Conservation (phyloP, 2,113 vertebrate genomes). For the Oreocharis arfaki region DNA sequence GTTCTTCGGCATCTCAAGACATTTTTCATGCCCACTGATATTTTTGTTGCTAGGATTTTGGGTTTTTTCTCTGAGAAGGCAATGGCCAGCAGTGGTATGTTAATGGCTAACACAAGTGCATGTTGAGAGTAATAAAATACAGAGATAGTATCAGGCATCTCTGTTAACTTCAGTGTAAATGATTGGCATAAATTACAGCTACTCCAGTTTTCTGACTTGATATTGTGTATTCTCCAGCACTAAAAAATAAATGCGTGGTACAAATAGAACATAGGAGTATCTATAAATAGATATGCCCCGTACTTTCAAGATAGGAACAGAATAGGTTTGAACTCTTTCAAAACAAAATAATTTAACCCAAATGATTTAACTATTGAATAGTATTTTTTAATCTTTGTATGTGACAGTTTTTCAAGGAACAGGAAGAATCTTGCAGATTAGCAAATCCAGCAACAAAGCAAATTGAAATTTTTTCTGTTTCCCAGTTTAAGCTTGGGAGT, state of each 20-base stretch:
- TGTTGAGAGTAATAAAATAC: not conserved
- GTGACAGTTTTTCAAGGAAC: not conserved
- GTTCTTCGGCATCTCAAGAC: not conserved
- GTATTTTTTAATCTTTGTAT: not conserved
- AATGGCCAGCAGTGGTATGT: not conserved
- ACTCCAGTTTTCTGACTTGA: not conserved
- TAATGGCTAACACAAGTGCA: slow-evolving; percentile 14
- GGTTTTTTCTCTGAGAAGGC: not conserved
- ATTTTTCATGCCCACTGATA: slow-evolving; percentile 1
- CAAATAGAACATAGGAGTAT: not conserved
- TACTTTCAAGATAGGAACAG: not conserved
- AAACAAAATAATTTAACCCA: too few species aligned
- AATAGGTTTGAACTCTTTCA: not conserved
- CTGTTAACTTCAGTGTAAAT: not conserved
- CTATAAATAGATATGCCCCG: not conserved
- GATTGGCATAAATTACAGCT: not conserved
- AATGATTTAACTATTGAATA: not conserved
- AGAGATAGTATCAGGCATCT: not conserved
- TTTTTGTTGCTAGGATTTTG: not conserved
- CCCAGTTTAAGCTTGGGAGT: not conserved
- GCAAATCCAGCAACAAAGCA: not conserved
- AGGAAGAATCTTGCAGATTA: not conserved
- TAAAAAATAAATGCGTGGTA: not conserved
- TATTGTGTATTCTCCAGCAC: not conserved
- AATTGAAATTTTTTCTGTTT: not conserved